Conservation (phyloP, 2,888 invertebrate species). For the Dicyrtoma fusca region DNA sequence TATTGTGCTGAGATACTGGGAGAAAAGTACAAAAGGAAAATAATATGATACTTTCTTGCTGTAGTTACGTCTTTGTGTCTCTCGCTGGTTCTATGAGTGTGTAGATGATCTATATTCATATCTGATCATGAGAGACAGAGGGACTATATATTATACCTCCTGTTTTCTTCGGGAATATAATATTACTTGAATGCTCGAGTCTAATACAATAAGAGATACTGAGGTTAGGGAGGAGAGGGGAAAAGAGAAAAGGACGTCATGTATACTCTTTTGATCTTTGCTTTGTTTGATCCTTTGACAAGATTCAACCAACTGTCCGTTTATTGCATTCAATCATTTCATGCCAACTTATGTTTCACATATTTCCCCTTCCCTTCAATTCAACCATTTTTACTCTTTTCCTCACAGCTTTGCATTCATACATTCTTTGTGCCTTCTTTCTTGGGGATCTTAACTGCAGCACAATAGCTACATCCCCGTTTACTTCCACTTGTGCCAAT, state of each 20-base stretch:
- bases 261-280: constrained; percentile 8
- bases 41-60: not conserved
- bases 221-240: not conserved
- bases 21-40: not conserved
- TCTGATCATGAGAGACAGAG: not conserved
- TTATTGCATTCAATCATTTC: constrained; percentile 17
- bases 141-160: not conserved
- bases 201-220: not conserved
- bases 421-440: not conserved
- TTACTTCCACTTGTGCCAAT: too few relatives aligned
- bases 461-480: too few relatives aligned
- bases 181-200: not conserved
- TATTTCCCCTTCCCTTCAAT: not conserved
- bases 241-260: not conserved
- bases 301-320: constrained; percentile 22
- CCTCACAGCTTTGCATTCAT: not conserved
- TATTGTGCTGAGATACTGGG: not conserved
- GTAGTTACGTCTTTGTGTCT: not conserved
- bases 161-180: not conserved
- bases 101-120: not conserved
- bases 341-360: not conserved
- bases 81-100: not conserved
- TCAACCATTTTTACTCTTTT: constrained; percentile 1
- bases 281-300: constrained; percentile 11
- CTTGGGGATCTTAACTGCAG: too few relatives aligned